phyloP scores from a whole-genome alignment of 2,113 vertebrate species.

The Brachirus orientalis region DNA sequence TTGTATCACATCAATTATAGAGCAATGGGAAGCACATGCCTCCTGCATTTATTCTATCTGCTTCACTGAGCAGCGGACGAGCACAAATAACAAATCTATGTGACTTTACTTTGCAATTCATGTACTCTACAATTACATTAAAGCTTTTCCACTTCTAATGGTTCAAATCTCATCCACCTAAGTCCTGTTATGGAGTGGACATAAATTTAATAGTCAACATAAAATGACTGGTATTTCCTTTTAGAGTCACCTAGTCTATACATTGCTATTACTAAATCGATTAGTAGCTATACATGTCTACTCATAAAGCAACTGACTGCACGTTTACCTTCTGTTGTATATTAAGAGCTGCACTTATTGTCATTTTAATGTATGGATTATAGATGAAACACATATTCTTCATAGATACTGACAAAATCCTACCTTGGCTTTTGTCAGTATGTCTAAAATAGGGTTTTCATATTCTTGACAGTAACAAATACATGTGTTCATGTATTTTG shows the following conservation, averaged over 20 bases:
- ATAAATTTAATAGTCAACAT: constrained; percentile 8
- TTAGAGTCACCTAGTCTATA: constrained; percentile 18
- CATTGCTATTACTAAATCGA: constrained; percentile 11
- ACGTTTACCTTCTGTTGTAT: not conserved
- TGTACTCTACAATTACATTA: constrained; percentile 9
- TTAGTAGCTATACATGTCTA: too few relatives aligned
- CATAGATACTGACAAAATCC: too few relatives aligned
- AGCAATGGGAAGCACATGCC: constrained; percentile 68
- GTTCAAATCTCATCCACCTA: not conserved
- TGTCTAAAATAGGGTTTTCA: too few relatives aligned
- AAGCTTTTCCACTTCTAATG: not conserved
- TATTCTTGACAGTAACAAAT: too few relatives aligned
- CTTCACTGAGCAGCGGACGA: constrained; percentile 46
- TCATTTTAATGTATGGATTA: too few relatives aligned
- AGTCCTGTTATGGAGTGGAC: not conserved
- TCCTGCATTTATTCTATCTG: constrained; percentile 63
- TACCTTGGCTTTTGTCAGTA: too few relatives aligned
- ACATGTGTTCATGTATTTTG: too few relatives aligned
- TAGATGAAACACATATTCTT: too few relatives aligned
- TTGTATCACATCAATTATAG: constrained; percentile 77
- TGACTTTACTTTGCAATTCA: constrained; percentile 12
- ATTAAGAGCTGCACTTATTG: not conserved
- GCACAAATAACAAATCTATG: constrained; percentile 14
- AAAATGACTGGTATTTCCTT: not conserved
- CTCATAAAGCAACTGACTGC: too few relatives aligned